Evolutionary conservation across 2,113 vertebrate genomes (phyloP).

Genomic region (Salvelinus namaycush): DNA sequence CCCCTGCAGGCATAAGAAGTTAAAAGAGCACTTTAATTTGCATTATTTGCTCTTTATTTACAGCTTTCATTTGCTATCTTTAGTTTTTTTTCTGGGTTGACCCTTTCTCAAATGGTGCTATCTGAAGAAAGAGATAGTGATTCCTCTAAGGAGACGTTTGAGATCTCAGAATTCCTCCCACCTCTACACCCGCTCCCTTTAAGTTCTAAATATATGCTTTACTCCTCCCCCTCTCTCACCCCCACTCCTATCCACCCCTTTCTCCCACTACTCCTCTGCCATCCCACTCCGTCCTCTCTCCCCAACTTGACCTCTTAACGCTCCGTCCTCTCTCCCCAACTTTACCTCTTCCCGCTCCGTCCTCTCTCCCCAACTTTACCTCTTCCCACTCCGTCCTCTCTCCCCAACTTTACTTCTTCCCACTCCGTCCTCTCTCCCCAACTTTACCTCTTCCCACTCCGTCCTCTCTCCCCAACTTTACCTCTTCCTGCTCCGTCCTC

Average conservation of each 20-base stretch:
- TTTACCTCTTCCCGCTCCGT: too few relatives aligned
- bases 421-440: too few relatives aligned
- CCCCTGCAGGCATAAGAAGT: too few relatives aligned
- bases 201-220: constrained; percentile 11
- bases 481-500: too few relatives aligned
- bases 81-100: constrained; percentile 5
- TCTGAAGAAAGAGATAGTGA: too few relatives aligned
- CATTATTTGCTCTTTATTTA: constrained; percentile 33
- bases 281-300: constrained; percentile 22
- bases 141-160: too few relatives aligned
- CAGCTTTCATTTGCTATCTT: constrained; percentile 34
- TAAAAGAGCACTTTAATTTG: constrained; percentile 42
- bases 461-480: too few relatives aligned
- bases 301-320: constrained; percentile 13
- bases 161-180: constrained; percentile 6
- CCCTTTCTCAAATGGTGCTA: too few relatives aligned
- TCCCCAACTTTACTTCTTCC: too few relatives aligned
- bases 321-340: neutral
- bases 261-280: constrained; percentile 6
- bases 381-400: too few relatives aligned
- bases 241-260: neutral
- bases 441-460: too few relatives aligned
- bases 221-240: neutral
- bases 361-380: too few relatives aligned
- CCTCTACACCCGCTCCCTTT: constrained; percentile 23